Percentiles rank a stretch among this genome's conserved stretches.
These are phyloP conservation scores for Tricholaema leucomelas DNA, from an alignment of 2,113 vertebrate genomes.

Conservation along the genomic window DNA sequence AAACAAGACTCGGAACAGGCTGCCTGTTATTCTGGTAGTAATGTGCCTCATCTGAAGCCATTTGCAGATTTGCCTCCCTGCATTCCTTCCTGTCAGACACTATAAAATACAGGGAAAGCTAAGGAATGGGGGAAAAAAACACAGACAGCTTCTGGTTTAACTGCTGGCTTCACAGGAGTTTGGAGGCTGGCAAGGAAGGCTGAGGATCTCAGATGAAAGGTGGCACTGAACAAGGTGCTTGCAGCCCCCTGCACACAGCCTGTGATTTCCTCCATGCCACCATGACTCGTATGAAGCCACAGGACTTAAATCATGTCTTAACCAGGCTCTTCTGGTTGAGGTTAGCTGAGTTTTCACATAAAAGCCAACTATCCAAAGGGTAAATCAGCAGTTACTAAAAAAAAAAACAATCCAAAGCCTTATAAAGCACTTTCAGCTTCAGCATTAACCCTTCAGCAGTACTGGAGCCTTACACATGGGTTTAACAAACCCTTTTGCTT, in stretches of 20 bases:
- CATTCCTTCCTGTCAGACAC: neutral
- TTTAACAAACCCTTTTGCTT: too few relatives aligned
- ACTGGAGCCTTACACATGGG: neutral
- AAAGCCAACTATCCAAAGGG: neutral
- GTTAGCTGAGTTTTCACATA: neutral
- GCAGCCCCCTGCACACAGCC: neutral
- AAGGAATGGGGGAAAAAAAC: neutral
- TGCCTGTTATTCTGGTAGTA: neutral
- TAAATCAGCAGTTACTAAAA: neutral
- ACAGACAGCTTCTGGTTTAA: slow-evolving; percentile 2
- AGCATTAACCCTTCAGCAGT: neutral
- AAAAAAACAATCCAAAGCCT: neutral
- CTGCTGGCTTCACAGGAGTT: neutral
- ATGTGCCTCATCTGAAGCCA: neutral
- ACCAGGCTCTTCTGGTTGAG: neutral
- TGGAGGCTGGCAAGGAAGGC: slow-evolving; percentile 23
- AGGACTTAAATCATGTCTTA: neutral
- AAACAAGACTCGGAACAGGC: neutral
- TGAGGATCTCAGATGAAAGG: neutral
- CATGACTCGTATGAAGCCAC: neutral
- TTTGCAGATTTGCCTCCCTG: neutral
- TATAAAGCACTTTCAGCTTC: neutral
- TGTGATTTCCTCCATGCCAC: neutral
- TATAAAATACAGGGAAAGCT: slow-evolving; percentile 7
- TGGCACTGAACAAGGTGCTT: neutral